Evolutionary conservation across 2,797 vertebrate genomes (phyloP).

Genomic region (Acanthurus leucopareius): DNA sequence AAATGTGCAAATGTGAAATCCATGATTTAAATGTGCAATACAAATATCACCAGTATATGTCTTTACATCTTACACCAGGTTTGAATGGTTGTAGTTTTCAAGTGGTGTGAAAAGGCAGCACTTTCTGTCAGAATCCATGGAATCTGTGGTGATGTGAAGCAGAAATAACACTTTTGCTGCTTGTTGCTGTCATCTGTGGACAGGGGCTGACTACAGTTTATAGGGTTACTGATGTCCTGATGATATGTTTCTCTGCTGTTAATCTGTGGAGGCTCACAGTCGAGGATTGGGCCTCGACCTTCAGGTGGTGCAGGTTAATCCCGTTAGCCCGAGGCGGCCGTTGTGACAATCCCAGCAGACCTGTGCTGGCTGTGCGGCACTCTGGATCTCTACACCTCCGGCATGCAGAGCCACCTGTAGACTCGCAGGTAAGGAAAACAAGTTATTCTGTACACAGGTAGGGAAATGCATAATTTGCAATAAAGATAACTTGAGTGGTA

Average conservation of each 20-base stretch:
- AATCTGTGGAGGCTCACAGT: slow-evolving; percentile 69
- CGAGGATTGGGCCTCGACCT: slow-evolving; percentile 75
- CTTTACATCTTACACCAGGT: neutral
- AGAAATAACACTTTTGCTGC: neutral
- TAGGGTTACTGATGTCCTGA: slow-evolving; percentile 38
- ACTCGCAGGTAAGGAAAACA: slow-evolving; percentile 76
- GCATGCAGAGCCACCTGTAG: slow-evolving; percentile 80
- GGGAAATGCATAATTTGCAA: neutral
- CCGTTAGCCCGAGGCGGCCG: slow-evolving; percentile 72
- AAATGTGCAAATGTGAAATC: no score
- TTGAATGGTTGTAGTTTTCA: neutral
- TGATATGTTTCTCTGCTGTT: slow-evolving; percentile 39
- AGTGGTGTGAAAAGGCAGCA: neutral
- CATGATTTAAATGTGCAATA: slow-evolving; percentile 9
- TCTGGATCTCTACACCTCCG: slow-evolving; percentile 62
- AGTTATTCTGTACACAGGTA: neutral
- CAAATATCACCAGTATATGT: neutral
- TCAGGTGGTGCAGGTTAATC: slow-evolving; percentile 83
- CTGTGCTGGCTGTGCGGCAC: slow-evolving; percentile 59
- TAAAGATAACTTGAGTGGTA: no score
- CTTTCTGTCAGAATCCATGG: neutral
- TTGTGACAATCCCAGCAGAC: slow-evolving; percentile 77
- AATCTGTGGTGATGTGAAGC: neutral
- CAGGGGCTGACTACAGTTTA: slow-evolving; percentile 15
- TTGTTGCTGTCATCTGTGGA: neutral